A percentile compares a stretch with the other conserved stretches of the same genome.
Conservation (phyloP, 2,797 vertebrate species). For the Petrocephalus sullivani region DNA sequence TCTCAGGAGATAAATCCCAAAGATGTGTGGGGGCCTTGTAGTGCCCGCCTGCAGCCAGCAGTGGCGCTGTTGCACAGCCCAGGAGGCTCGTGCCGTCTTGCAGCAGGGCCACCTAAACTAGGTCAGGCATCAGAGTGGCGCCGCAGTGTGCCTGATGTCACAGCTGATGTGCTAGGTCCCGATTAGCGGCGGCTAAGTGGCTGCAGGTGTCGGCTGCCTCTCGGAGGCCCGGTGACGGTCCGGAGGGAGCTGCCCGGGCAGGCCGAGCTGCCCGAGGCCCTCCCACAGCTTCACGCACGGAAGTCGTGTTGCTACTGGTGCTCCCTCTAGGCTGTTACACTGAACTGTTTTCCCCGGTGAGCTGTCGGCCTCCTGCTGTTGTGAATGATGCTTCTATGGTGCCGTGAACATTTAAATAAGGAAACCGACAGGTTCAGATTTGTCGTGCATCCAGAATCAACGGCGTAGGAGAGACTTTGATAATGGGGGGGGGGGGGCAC, state of each 20-base stretch:
- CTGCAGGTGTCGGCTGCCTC: background rate
- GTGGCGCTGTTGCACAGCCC: background rate
- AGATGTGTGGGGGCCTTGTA: conserved; percentile 14
- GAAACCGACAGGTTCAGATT: background rate
- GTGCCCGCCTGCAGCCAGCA: conserved; percentile 19
- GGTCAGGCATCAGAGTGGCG: conserved; percentile 30
- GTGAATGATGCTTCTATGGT: background rate
- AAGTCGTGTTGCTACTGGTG: background rate
- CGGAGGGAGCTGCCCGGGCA: background rate
- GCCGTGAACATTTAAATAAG: background rate
- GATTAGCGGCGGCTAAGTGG: conserved; percentile 25
- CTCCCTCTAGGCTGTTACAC: background rate
- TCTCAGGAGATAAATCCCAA: conserved; percentile 27
- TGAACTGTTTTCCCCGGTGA: background rate
- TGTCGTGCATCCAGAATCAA: background rate
- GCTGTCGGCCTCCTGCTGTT: background rate
- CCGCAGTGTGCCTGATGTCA: conserved; percentile 6
- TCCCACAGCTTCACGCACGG: background rate
- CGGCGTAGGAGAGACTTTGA: background rate
- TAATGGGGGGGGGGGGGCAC: background rate
- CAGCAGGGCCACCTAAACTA: conserved; percentile 30
- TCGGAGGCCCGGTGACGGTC: background rate
- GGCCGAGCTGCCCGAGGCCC: no score
- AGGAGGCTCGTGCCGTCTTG: conserved; percentile 24
- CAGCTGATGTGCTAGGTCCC: background rate